Base-by-base conservation (phyloP, 2,888 invertebrate genomes). In the Chrysolina haemoptera region DNA sequence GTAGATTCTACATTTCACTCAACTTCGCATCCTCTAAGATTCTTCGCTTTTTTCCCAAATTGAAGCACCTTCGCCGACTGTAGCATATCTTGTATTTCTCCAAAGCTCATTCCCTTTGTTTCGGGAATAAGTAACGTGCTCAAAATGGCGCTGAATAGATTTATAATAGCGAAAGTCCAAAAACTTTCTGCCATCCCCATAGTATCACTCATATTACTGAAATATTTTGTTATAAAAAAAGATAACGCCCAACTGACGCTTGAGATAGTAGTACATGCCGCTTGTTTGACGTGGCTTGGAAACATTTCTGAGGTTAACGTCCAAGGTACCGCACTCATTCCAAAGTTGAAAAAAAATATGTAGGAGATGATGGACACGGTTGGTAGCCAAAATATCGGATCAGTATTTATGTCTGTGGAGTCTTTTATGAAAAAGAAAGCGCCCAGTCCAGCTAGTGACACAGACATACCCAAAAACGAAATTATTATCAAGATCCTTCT, bases 81-180 rank as follows among this genome's bases (percentile, higher is more conserved):
- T 1, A 73, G 53, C 66, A 92, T 91, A 71, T 92, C 91, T 87
- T 95, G 94, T 78, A 97, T 97, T 88, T 97, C 92, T 83, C 94
- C 92, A 82, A 96, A 90, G 81, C 94, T 94, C 88, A 95, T 94
- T 48, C 96, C 97, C 88, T 95, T 96, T 0, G 97, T 97, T 89
- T 97, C 97, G 4, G 97, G 96, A 18, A 98, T 91, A 69, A 93
- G 85, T 40, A 72, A 9, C 11, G 10, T 11, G 20, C 18, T 53
- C 12, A 53, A 20, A 0, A 53, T 22, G 5, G 53, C 53, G 4
- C 53, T 18, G 8, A 35, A 8, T 35, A 35, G 35, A 35, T 35
- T 35, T 35, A 35, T 35, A 81, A 89, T 91, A 9, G 91, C 92
- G 85, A 94, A 95, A 41, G 94, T 87, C 91, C 94, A 94, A 88